These are phyloP conservation scores for Phocoena sinus DNA, from an alignment of 2,113 vertebrate species.

Conservation along the genomic window DNA sequence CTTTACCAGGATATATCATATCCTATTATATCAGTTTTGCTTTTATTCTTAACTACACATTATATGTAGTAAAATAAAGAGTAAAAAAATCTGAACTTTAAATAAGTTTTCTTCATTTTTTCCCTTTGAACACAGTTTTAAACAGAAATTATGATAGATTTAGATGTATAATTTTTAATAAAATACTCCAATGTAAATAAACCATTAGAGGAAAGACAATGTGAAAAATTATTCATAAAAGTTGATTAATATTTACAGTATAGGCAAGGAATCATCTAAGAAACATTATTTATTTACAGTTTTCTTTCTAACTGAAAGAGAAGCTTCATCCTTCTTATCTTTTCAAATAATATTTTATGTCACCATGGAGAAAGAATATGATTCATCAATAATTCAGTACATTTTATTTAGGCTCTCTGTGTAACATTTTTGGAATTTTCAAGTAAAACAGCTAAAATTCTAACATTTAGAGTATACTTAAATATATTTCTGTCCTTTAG, in stretches of 20 bases:
- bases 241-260: neutral
- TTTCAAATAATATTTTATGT: conserved; percentile 6
- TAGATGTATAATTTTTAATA: neutral
- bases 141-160: neutral
- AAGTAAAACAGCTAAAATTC: neutral
- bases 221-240: neutral
- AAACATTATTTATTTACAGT: neutral
- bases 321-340: neutral
- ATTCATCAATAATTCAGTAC: neutral
- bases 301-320: neutral
- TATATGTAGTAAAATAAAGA: neutral
- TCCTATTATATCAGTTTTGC: neutral
- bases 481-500: neutral
- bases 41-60: neutral
- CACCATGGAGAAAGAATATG: neutral
- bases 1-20: neutral
- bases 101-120: neutral
- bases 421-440: neutral
- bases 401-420: neutral
- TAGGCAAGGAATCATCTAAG: neutral
- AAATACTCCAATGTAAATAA: neutral
- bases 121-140: conserved; percentile 11
- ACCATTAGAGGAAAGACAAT: neutral
- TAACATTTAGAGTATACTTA: neutral
- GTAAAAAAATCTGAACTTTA: neutral